These are phyloP conservation scores for Zalophus californianus DNA, from an alignment of 2,797 vertebrate species.

Conservation along the genomic window DNA sequence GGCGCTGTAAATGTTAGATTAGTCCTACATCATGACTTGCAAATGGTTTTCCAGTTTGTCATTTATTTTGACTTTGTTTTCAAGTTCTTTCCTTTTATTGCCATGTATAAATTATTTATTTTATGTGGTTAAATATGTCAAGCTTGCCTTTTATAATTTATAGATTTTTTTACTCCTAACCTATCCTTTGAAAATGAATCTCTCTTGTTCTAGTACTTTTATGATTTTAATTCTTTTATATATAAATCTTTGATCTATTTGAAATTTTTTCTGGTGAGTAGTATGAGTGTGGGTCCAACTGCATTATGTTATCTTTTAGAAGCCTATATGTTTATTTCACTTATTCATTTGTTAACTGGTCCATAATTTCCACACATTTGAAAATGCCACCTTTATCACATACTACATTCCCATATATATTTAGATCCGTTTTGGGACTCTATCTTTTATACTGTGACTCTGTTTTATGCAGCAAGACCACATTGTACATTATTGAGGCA, in stretches of 20 bases:
- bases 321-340: neutral
- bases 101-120: neutral
- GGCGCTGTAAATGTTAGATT: neutral
- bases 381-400: neutral
- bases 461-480: neutral
- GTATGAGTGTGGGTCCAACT: neutral
- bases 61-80: slow-evolving; percentile 4
- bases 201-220: neutral
- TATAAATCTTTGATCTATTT: neutral
- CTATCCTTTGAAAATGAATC: neutral
- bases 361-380: neutral
- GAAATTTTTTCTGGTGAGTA: neutral
- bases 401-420: neutral
- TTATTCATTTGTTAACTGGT: neutral
- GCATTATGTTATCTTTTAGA: neutral
- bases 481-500: neutral
- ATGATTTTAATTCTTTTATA: neutral
- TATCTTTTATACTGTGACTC: neutral
- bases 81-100: neutral
- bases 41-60: neutral
- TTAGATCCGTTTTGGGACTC: neutral
- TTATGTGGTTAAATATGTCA: neutral
- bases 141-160: neutral
- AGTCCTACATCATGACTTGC: neutral
- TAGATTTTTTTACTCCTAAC: neutral